Evolutionary conservation across 2,888 invertebrate genomes (phyloP).

Genomic region (Theristus sp.): DNA sequence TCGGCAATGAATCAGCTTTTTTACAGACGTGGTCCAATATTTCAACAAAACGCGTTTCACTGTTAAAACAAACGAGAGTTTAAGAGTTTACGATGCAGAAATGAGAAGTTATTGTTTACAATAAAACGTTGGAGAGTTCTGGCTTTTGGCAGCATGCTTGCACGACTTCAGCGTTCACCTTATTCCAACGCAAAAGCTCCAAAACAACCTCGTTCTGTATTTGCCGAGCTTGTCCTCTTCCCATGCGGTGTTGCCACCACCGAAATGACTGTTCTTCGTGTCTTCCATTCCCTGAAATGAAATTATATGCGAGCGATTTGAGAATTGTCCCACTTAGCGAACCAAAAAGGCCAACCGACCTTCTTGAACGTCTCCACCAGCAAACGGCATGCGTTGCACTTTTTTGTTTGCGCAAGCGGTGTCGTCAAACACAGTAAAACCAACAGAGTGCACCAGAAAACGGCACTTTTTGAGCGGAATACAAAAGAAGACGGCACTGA

Average conservation of each 20-base stretch:
- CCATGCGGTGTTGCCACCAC: constrained; percentile 82
- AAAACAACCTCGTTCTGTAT: constrained; percentile 47
- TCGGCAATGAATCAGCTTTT: background rate
- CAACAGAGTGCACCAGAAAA: too few relatives aligned
- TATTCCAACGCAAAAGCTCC: too few relatives aligned
- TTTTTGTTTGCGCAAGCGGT: too few relatives aligned
- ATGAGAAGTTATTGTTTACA: too few relatives aligned
- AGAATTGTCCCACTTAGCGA: too few relatives aligned
- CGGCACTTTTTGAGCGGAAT: too few relatives aligned
- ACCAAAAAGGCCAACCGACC: constrained; percentile 12
- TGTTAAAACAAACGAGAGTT: constrained; percentile 20
- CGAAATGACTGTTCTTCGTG: constrained; percentile 68
- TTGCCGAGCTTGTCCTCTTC: constrained; percentile 62
- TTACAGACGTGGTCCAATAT: constrained; percentile 65
- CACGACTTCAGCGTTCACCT: too few relatives aligned
- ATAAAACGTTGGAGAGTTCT: too few relatives aligned
- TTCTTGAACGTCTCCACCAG: constrained; percentile 18
- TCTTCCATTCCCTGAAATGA: constrained; percentile 49
- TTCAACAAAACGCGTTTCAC: constrained; percentile 73
- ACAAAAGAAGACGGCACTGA: too few relatives aligned
- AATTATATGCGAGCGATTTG: too few relatives aligned
- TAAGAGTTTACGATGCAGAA: background rate
- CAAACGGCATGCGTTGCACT: constrained; percentile 13
- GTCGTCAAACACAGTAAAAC: too few relatives aligned
- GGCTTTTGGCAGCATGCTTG: too few relatives aligned